Evolutionary conservation across 2,797 vertebrate genomes (phyloP).

Genomic region (Gila robusta): DNA sequence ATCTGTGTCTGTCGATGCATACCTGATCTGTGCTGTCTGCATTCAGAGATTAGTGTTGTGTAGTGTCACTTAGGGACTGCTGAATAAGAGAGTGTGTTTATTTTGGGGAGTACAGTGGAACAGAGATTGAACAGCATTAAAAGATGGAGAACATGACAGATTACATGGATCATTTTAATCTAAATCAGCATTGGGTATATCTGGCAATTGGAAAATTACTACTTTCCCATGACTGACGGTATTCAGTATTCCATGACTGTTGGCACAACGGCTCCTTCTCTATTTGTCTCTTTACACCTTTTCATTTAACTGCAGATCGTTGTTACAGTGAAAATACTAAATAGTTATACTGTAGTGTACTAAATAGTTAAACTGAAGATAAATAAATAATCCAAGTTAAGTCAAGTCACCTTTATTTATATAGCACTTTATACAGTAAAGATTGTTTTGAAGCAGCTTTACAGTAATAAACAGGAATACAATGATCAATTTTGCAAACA

Average conservation of each 20-base stretch:
- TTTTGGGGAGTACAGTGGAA: slow-evolving; percentile 15
- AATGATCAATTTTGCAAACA: not conserved
- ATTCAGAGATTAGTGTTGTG: slow-evolving; percentile 51
- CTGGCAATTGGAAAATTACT: slow-evolving; percentile 23
- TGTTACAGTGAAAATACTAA: not conserved
- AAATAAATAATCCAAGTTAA: not conserved
- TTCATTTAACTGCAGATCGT: not conserved
- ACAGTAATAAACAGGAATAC: not conserved
- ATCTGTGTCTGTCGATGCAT: slow-evolving; percentile 49
- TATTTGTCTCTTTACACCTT: not conserved
- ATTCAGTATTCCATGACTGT: slow-evolving; percentile 4
- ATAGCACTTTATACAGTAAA: not conserved
- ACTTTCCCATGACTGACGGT: not conserved
- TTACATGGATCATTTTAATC: slow-evolving; percentile 23
- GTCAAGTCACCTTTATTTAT: not conserved
- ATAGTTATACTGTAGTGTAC: not conserved
- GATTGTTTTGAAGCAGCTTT: not conserved
- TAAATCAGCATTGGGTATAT: slow-evolving; percentile 31
- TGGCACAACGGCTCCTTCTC: not conserved
- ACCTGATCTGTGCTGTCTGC: slow-evolving; percentile 57
- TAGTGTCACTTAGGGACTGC: slow-evolving; percentile 6
- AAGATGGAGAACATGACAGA: slow-evolving; percentile 28
- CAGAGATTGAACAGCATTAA: slow-evolving; percentile 27
- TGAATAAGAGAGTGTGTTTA: slow-evolving; percentile 12
- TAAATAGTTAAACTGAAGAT: not conserved